Evolutionary conservation across 2,797 vertebrate species (phyloP), one percentile per base, ranked within the genome.

Genomic region (Chaetodon trifasciatus): DNA sequence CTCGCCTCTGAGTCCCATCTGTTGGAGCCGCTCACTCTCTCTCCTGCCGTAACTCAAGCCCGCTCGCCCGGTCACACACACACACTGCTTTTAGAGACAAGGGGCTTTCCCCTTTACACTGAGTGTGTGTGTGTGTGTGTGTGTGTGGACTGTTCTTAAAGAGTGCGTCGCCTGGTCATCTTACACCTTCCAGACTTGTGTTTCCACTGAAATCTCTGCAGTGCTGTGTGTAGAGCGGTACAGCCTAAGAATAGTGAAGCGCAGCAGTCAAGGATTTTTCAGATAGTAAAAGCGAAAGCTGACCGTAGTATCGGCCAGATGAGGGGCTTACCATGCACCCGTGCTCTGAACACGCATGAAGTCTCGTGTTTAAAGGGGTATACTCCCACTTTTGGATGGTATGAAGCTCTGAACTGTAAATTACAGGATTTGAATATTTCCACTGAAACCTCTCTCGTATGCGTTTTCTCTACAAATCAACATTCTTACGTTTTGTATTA

Each of bases 21-120:
- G 90, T 88, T 62, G 62, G 86, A 83, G 85, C 74, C 37, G 63
- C 85, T 85, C 82, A 21, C 82, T 63, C 77, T 70, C 76, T 82
- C 82, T 80, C 50, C 72, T 76, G 75, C 63, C 11, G 89, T 93
- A 93, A 93, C 88, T 85, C 61, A 90, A 90, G 76, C 86, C 55
- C 3, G 19, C 78, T 82, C 82, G 15, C 63, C 64, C 62, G 1
- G 37, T 74, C 85, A 70, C 78, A 76, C 87, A 78, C 77, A 58
- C 53, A 24, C 67, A 56, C 68, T 67, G 53, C 85, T 86, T 86
- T 90, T 83, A 90, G 87, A 81, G 86, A 70, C 13, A 1, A 58
- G 89, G 93, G 93, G 89, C 61, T 94, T 94, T 92, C 91, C 93
- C 92, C 71, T 81, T 71, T 46, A 78, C 82, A 74, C 81, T 77